A percentile compares a stretch with the other conserved stretches of the same genome.
phyloP scores from a whole-genome alignment of 2,113 vertebrate species.

The Serilophus lunatus region DNA sequence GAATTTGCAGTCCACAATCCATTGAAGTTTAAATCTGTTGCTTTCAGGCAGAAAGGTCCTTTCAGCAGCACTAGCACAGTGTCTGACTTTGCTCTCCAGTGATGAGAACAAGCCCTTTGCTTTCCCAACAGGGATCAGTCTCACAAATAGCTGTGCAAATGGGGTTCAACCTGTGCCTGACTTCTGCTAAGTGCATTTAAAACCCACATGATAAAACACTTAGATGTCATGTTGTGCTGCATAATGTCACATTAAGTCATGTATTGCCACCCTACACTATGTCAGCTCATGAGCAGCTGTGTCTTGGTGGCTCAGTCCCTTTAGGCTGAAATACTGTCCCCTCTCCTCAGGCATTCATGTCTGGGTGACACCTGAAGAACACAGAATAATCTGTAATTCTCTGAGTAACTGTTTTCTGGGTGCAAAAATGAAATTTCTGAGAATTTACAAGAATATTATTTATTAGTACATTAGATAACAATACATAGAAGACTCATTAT shows the following conservation, averaged over 20 bases:
- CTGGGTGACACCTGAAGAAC: neutral
- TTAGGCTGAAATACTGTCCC: neutral
- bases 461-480: neutral
- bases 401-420: neutral
- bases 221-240: neutral
- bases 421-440: neutral
- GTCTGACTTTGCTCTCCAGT: neutral
- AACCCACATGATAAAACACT: neutral
- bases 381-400: neutral
- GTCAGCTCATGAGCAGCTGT: neutral
- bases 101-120: neutral
- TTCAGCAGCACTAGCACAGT: neutral
- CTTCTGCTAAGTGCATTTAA: neutral
- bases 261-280: neutral
- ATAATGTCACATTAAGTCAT: neutral
- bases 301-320: neutral
- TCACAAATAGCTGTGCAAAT: neutral
- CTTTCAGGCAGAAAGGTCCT: neutral
- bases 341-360: neutral
- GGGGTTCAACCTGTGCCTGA: fast-evolving
- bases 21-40: neutral
- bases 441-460: neutral
- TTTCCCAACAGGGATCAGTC: neutral
- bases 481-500: neutral
- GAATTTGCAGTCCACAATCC: neutral